A percentile compares a stretch with the other conserved stretches of the same genome.
These are phyloP conservation scores for Nyleta sp. DNA, from an alignment of 2,888 invertebrate species.

Conservation along the genomic window DNA sequence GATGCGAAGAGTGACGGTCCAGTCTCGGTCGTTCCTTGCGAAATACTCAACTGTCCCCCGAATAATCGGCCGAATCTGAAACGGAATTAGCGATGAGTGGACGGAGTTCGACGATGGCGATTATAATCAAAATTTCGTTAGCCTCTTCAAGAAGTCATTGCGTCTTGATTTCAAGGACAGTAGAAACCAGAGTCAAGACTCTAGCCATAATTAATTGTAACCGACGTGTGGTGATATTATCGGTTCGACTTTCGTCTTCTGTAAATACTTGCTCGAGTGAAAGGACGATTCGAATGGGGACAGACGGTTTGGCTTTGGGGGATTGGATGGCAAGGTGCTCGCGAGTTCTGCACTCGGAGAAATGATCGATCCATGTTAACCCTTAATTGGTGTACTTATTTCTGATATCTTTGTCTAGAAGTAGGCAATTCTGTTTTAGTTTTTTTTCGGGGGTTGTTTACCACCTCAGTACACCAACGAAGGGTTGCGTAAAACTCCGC, in stretches of 20 bases:
- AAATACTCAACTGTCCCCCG: too few relatives aligned
- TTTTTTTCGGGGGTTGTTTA: too few relatives aligned
- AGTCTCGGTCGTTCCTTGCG: background rate
- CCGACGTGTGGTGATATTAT: constrained; percentile 65
- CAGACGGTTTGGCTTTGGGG: constrained; percentile 34
- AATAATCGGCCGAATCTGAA: too few relatives aligned
- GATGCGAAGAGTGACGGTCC: constrained; percentile 85
- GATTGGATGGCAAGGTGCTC: too few relatives aligned
- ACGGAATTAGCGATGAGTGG: background rate
- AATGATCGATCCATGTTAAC: too few relatives aligned
- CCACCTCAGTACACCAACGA: too few relatives aligned
- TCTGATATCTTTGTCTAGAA: too few relatives aligned
- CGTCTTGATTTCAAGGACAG: constrained; percentile 59
- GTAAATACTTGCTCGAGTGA: constrained; percentile 61
- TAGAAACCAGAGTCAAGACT: constrained; percentile 63
- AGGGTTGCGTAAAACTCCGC: too few relatives aligned
- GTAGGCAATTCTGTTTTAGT: too few relatives aligned
- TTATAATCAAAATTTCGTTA: constrained; percentile 18
- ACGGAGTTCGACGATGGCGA: constrained; percentile 18
- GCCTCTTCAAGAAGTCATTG: constrained; percentile 39
- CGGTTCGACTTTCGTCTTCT: constrained; percentile 57
- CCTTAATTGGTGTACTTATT: too few relatives aligned
- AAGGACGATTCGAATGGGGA: constrained; percentile 48
- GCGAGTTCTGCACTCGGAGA: too few relatives aligned
- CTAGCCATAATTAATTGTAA: constrained; percentile 68